Conservation (phyloP, 2,888 invertebrate species). For the Lydus trimaculatus region DNA sequence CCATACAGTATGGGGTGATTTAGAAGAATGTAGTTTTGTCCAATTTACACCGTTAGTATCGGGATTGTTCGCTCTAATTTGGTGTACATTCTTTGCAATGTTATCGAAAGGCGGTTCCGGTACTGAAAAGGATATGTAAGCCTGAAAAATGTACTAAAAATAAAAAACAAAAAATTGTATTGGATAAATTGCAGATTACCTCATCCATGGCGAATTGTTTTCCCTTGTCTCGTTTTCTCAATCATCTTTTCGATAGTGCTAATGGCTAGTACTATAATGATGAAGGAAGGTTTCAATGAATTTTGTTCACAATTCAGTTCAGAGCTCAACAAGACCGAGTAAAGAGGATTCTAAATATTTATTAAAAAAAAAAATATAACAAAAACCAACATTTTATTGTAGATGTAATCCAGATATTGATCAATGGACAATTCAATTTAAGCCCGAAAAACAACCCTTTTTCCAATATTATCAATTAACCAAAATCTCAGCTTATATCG, state of each 20-base stretch:
- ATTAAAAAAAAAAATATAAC: too few species aligned
- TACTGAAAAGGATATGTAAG: conserved; percentile 21
- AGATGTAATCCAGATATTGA: conserved; percentile 7
- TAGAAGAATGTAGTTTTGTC: conserved; percentile 12
- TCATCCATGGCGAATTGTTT: conserved; percentile 21
- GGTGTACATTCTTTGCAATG: conserved; percentile 20
- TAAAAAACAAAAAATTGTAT: not conserved
- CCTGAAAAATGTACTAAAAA: not conserved
- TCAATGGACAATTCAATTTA: conserved; percentile 5
- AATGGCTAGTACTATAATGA: conserved; percentile 7
- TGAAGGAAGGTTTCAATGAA: conserved; percentile 11
- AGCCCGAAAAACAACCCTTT: not conserved
- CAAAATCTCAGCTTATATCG: conserved; percentile 2
- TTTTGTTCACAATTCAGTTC: conserved; percentile 20
- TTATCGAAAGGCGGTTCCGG: conserved; percentile 26
- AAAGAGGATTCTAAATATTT: too few species aligned
- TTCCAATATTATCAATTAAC: not conserved
- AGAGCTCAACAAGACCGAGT: conserved; percentile 17
- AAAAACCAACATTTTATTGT: too few species aligned
- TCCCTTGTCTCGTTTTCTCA: conserved; percentile 23
- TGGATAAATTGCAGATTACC: conserved; percentile 15
- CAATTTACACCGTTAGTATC: conserved; percentile 21
- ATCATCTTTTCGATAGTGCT: conserved; percentile 14
- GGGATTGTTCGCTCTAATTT: conserved; percentile 20
- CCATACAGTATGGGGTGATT: conserved; percentile 17